phyloP scores from a whole-genome alignment of 2,113 vertebrate species.

The Ancistrus triradiatus region DNA sequence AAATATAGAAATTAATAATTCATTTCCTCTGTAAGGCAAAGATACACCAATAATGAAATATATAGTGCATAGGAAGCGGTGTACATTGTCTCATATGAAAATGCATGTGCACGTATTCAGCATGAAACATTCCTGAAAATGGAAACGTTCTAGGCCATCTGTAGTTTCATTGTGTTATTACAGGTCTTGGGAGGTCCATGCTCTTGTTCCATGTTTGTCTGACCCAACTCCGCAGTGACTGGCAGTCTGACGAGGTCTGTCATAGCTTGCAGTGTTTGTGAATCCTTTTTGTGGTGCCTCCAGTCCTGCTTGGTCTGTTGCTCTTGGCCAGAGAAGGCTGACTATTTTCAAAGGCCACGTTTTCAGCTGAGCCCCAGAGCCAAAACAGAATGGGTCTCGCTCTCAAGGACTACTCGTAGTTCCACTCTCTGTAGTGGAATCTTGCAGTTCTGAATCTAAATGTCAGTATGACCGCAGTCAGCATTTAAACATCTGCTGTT shows the following conservation, averaged over 20 bases:
- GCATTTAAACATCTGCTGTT: background rate
- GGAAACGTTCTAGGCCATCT: background rate
- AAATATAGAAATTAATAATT: too few relatives aligned
- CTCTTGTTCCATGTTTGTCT: constrained; percentile 9
- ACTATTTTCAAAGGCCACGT: constrained; percentile 46
- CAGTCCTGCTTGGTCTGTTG: constrained; percentile 55
- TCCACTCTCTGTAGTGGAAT: constrained; percentile 1
- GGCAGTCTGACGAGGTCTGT: constrained; percentile 18
- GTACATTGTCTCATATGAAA: background rate
- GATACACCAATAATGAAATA: background rate
- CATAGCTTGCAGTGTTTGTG: constrained; percentile 32
- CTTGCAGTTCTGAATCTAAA: background rate
- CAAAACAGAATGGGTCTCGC: constrained; percentile 34
- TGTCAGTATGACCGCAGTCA: background rate
- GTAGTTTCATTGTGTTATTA: background rate
- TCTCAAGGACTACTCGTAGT: constrained; percentile 37
- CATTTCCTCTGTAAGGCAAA: background rate
- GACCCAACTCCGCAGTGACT: constrained; percentile 15
- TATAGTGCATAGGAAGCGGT: background rate
- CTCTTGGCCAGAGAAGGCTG: constrained; percentile 47
- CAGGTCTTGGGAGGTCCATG: background rate
- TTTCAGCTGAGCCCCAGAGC: constrained; percentile 39
- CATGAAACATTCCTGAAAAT: constrained; percentile 4
- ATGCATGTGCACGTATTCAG: background rate
- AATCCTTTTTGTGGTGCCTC: constrained; percentile 45